Base-by-base conservation (phyloP, 2,888 invertebrate species). In the Hirtodrosophila cameraria region DNA sequence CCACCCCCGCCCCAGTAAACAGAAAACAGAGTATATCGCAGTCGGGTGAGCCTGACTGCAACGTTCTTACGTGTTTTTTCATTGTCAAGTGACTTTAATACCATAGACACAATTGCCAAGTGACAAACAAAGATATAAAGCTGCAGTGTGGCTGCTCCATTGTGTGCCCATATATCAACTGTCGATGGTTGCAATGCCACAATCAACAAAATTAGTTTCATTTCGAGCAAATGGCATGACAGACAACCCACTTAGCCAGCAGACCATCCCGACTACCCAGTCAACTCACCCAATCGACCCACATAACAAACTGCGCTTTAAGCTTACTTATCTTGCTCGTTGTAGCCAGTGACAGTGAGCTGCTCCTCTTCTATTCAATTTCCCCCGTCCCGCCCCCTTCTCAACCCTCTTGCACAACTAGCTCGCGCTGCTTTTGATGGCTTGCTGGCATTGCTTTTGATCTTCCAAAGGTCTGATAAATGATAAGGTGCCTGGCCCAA, bases 121-220 rank as follows among this genome's bases (percentile, higher is more conserved):
- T 28, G 30, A 55, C 42, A 42, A 15, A 20, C 28, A 36, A 27
- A 38, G 49, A 38, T 45, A 25, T 28, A 43, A 28, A 42, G 42
- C 54, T 46, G 2, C 36, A 1, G 23, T 8, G 2, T 23, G 6
- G 8, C n/a, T n/a, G 23, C 30, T 9, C 12, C 8, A 36, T 28
- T 41, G 15, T 39, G 15, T 18, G 33, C 57, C 62, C 66, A 75
- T 66, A 78, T 69, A 78, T 79, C 82, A 78, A 55, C 58, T 60
- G 78, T 75, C 78, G 55, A 72, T 70, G 77, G 74, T 61, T 62
- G 61, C 80, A 79, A 64, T 62, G 69, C 57, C 71, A 76, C 76
- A 79, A 79, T 82, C 80, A 82, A 76, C 68, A 64, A 76, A 80
- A 80, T 80, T 80, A 82, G 80, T 80, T 80, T 83, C 74, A 83